Conservation (phyloP, 2,797 vertebrate species). For the Oreochromis mossambicus region DNA sequence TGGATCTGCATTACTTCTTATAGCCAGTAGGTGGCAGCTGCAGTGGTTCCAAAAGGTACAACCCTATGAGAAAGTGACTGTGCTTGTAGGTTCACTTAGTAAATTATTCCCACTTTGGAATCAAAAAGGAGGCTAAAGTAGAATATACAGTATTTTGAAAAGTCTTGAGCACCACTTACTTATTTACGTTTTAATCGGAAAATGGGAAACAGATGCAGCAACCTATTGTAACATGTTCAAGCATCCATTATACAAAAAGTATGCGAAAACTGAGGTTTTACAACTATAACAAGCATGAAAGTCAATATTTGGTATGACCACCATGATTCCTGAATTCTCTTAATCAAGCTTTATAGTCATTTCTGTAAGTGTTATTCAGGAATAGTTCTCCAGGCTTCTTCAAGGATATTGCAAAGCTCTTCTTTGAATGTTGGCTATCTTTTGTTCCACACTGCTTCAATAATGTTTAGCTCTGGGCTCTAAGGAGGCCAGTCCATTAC, state of each 20-base stretch:
- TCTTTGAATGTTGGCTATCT: not conserved
- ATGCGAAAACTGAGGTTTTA: not conserved
- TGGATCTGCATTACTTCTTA: not conserved
- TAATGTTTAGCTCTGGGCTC: not conserved
- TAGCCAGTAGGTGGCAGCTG: not conserved
- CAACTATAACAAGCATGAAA: not conserved
- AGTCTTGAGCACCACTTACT: not conserved
- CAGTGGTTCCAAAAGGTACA: not conserved
- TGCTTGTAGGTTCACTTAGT: not conserved
- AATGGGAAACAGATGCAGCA: not conserved
- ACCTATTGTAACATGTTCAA: not conserved
- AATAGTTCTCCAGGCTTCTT: not conserved
- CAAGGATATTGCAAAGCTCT: not conserved
- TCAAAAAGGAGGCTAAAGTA: not conserved
- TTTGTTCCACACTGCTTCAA: not conserved
- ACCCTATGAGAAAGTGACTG: not conserved
- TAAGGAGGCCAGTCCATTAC: not conserved
- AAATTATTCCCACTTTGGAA: not conserved
- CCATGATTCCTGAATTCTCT: not conserved
- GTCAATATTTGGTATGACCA: not conserved
- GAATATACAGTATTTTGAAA: not conserved
- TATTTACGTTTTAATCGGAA: not conserved
- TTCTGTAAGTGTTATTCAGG: not conserved
- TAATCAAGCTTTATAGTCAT: not conserved
- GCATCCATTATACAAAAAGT: not conserved